Conservation (phyloP, 2,113 vertebrate genomes). For the Peromyscus leucopus region DNA sequence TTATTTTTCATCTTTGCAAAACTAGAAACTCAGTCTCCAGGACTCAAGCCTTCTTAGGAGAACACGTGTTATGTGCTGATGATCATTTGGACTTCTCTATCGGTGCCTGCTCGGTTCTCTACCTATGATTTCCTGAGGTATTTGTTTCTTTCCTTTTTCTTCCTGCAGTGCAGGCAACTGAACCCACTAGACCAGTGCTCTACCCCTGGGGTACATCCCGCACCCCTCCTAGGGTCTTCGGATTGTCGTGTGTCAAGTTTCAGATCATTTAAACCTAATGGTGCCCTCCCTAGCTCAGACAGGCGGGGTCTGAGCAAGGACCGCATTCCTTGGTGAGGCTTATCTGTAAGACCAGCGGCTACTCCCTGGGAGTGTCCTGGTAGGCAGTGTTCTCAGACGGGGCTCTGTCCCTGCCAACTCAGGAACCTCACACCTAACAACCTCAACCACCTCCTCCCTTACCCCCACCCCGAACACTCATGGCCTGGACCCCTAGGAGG, state of each 20-base stretch:
- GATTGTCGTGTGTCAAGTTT: neutral
- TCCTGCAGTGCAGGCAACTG: neutral
- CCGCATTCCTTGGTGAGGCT: constrained; percentile 11
- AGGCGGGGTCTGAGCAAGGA: neutral
- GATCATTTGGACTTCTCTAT: neutral
- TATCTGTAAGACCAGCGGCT: constrained; percentile 5
- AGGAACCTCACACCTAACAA: neutral
- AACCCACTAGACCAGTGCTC: neutral
- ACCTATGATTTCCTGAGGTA: neutral
- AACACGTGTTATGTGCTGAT: neutral
- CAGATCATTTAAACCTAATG: neutral
- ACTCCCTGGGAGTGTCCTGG: neutral
- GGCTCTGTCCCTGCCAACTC: neutral
- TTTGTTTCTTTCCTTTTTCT: neutral
- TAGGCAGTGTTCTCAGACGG: neutral
- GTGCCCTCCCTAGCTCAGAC: neutral
- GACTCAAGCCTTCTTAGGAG: neutral
- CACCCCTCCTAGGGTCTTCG: neutral
- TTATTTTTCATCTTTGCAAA: constrained; percentile 27
- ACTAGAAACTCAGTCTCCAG: neutral
- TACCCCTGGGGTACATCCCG: too few species aligned
- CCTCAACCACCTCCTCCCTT: neutral
- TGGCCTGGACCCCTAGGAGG: neutral
- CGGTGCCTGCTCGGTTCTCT: neutral
- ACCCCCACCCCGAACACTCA: neutral